A percentile compares a stretch with the other conserved stretches of the same genome.
Conservation (phyloP, 2,888 invertebrate genomes). For the Yponomeuta malinellus region DNA sequence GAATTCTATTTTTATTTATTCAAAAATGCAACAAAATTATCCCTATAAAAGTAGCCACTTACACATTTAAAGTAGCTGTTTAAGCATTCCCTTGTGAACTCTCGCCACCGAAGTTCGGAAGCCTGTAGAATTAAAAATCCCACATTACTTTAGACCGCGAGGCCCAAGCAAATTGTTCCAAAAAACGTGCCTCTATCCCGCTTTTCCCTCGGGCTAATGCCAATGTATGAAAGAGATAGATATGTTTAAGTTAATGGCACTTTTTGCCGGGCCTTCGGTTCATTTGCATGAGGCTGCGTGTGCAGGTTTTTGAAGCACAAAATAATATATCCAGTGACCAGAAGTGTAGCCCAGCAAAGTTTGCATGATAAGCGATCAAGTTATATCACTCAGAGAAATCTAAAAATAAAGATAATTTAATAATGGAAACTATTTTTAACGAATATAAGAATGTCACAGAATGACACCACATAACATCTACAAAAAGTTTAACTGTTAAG, state of each 20-base stretch:
- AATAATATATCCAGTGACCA: neutral
- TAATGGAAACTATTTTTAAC: no score
- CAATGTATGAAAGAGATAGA: constrained; percentile 8
- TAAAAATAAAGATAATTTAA: neutral
- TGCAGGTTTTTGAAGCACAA: constrained; percentile 19
- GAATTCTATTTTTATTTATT: neutral
- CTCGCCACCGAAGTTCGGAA: constrained; percentile 3
- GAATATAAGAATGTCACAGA: neutral
- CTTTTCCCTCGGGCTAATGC: neutral
- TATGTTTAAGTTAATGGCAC: constrained; percentile 11
- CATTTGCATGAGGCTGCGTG: constrained; percentile 45
- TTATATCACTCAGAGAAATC: no score
- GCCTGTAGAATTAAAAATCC: constrained; percentile 12
- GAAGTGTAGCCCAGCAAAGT: neutral
- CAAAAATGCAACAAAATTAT: neutral
- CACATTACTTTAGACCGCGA: constrained; percentile 15
- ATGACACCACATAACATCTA: no score
- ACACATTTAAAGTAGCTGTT: neutral
- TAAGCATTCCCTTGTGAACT: constrained; percentile 7
- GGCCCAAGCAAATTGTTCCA: constrained; percentile 13
- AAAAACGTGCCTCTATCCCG: constrained; percentile 5
- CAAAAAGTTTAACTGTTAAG: no score
- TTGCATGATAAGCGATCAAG: no score
- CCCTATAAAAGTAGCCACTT: neutral
- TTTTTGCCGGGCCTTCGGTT: constrained; percentile 19